Evolutionary conservation across 2,888 invertebrate genomes (phyloP).

Genomic region (Seira sanloemensis): DNA sequence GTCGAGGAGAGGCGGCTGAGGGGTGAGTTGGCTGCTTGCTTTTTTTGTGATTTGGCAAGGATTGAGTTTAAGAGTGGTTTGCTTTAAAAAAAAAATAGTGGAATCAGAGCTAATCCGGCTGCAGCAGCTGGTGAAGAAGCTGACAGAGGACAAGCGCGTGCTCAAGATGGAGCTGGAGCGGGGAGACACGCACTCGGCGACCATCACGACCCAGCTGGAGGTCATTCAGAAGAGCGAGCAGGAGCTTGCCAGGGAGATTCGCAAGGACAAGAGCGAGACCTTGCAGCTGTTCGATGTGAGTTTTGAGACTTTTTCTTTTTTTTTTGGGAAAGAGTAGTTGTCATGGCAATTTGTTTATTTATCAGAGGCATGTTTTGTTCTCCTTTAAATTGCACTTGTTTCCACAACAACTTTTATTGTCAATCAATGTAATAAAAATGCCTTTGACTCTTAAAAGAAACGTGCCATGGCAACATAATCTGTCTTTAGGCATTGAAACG

Average conservation of each 20-base stretch:
- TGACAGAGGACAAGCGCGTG: slow-evolving; percentile 63
- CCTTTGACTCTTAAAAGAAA: too few relatives aligned
- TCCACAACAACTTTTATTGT: too few relatives aligned
- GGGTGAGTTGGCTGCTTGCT: too few relatives aligned
- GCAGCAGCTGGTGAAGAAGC: slow-evolving; percentile 46
- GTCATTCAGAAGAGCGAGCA: slow-evolving; percentile 60
- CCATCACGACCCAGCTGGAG: slow-evolving; percentile 64
- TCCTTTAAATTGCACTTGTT: too few relatives aligned
- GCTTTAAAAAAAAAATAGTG: slow-evolving; percentile 46
- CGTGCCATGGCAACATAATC: too few relatives aligned
- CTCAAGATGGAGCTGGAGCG: slow-evolving; percentile 57
- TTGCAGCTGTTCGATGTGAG: slow-evolving; percentile 64
- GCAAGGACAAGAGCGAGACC: slow-evolving; percentile 62
- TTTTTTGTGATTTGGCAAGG: too few relatives aligned
- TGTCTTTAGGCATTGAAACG: too few relatives aligned
- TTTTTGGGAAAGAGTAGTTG: too few relatives aligned
- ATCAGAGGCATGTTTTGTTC: too few relatives aligned
- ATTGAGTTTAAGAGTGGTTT: not conserved
- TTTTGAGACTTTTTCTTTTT: not conserved
- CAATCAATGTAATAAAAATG: too few relatives aligned
- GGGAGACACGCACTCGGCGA: slow-evolving; percentile 63
- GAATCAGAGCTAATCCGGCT: slow-evolving; percentile 67
- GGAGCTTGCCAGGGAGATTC: slow-evolving; percentile 57
- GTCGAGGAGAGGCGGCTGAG: slow-evolving; percentile 66
- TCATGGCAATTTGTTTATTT: too few relatives aligned